Evolutionary conservation across 92 coral and sea anemone genomes (phyloP), one percentile per base, ranked within the genome.

Genomic region (Anthopleura xanthogrammica): DNA sequence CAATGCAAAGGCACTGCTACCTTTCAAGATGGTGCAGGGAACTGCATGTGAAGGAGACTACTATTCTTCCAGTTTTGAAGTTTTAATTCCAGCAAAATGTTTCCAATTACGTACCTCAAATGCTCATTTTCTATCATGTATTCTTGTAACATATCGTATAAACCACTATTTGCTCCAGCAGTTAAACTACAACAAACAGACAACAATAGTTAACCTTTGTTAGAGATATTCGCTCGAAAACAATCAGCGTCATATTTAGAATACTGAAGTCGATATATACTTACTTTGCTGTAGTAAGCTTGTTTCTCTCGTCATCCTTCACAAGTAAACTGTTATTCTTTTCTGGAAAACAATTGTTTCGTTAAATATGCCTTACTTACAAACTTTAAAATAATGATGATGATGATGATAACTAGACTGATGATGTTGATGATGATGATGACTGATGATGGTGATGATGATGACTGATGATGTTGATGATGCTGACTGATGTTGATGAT

Each of bases 91-190:
- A 12, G 40, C 19, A 42, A 60, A 71, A 39, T 19, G 23, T n/a
- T 40, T 16, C 3, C 5, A 54, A 60, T 14, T 46, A 72, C 77
- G 46, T 22, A 94, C 99, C 99, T 90, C 39, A 97, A 84, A 76
- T 90, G 90, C 81, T 97, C 99, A 75, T 97, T 97, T 83, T 97
- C 99, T 77, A 95, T 88, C 50, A 46, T 46, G 50, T 46, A 46
- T 46, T 46, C 98, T 85, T 97, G 99, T 64, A 97, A 77, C 99
- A 97, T 97, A 76, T 97, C 99, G 75, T 97, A 97, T 8, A 96
- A 91, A 66, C 99, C 98, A 40, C 98, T 91, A 54, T 94, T 95
- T 0, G 97, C 92, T 14, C 98, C 93, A 60, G 92, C 93, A 29
- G 92, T 88, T 80, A 89, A 78, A 52, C 92, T 91, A 60, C 55